Base-by-base conservation (phyloP, 2,888 invertebrate genomes). In the Petrolisthes manimaculis region DNA sequence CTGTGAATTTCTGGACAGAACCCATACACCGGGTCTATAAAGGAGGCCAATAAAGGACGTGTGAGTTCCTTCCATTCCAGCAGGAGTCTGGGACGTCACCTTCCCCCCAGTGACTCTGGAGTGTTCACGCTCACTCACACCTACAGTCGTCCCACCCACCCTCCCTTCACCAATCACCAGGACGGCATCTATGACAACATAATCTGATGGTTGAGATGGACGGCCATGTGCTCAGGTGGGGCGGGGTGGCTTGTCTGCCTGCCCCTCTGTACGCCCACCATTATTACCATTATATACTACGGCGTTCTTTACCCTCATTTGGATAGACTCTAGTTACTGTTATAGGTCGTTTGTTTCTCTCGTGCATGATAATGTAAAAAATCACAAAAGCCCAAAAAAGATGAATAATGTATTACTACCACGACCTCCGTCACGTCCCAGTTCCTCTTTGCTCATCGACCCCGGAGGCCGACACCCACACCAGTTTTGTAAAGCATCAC, bases 161-260 rank as follows among this genome's bases (percentile, higher is more conserved):
- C 78, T 37, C 81, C 80, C 56, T 83, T 82, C 53, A 87, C 67
- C 71, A 80, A 71, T 56, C 80, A 82, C 54, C 75, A 85, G 21
- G 90, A 89, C 21, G 89, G 90, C 69, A 90, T 90, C n/a, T 90
- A 90, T 61, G 90, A 90, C 55, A 90, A 90, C 82, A 89, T 90
- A 55, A 86, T 90, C 71, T 90, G 89, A 89, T 84, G 77, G 78
- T 55, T 54, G 71, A 53, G 56, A 69, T 54, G 37, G 78, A 24
- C 53, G 78, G 21, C 12, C 53, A 55, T 21, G 78, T 53, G 69
- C 67, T 24, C 51, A 61, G 24, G 24, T 54, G 79, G 51, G 24
- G 85, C 79, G 56, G 12, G 24, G 74, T 79, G 78, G 69, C 4
- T 24, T 21, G 53, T 71, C 5, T n/a, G n/a, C 71, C 8, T n/a